Percentiles rank a stretch among this genome's conserved stretches.
Evolutionary conservation across 2,888 invertebrate genomes (phyloP).

Genomic region (Mactromeris polynyma): DNA sequence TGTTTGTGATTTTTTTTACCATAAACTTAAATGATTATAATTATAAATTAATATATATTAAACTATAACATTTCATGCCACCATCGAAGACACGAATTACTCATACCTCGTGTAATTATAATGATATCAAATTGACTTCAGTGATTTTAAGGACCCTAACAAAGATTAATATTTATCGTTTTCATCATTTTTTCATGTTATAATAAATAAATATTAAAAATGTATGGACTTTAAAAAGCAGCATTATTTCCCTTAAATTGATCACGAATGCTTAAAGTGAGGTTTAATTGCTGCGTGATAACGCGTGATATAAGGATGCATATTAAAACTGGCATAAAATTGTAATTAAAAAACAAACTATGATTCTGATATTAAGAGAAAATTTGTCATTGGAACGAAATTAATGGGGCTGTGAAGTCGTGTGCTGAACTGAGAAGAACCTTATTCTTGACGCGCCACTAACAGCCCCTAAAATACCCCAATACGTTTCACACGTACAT

Average conservation of each 20-base stretch:
- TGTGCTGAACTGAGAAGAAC: too few species aligned
- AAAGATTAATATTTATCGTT: not conserved
- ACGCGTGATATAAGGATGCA: not conserved
- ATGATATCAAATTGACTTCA: not conserved
- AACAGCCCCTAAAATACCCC: too few species aligned
- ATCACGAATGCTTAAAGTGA: not conserved
- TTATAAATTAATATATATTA: too few species aligned
- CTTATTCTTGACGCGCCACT: too few species aligned
- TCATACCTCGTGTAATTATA: not conserved
- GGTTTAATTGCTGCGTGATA: not conserved
- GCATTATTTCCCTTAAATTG: not conserved
- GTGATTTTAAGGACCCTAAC: not conserved
- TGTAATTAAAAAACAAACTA: not conserved
- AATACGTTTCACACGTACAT: too few species aligned
- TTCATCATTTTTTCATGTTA: not conserved
- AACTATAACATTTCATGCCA: too few species aligned
- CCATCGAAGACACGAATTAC: too few species aligned
- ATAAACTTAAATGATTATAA: too few species aligned
- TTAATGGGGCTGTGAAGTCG: too few species aligned
- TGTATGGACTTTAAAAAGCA: not conserved
- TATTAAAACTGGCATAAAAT: not conserved
- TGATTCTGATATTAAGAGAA: not conserved
- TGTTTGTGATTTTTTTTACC: too few species aligned
- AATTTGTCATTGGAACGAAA: not conserved
- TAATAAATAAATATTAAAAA: conserved; percentile 13